Evolutionary conservation across 2,888 invertebrate genomes (phyloP).

Genomic region (Hydraecia micacea): DNA sequence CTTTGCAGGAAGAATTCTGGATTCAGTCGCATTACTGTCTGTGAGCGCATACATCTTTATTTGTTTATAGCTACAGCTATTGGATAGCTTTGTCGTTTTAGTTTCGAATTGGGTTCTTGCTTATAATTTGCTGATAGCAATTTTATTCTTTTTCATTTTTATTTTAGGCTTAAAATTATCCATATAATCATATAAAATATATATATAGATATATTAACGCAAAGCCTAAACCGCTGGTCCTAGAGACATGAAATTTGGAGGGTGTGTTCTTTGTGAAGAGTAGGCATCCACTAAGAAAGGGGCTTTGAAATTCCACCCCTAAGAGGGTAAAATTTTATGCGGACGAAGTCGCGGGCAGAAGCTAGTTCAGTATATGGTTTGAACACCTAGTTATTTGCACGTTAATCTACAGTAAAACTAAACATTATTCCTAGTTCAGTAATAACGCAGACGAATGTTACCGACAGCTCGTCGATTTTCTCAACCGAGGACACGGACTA

Average conservation of each 20-base stretch:
- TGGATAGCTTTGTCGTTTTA: constrained; percentile 10
- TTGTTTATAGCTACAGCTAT: constrained; percentile 37
- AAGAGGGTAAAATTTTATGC: no score
- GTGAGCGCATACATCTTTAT: constrained; percentile 36
- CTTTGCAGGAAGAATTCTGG: constrained; percentile 69
- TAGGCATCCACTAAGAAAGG: no score
- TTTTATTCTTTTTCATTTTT: neutral
- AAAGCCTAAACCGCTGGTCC: no score
- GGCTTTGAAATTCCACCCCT: no score
- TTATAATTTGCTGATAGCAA: neutral
- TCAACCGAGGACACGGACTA: constrained; percentile 17
- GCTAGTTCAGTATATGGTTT: neutral
- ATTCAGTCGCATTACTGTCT: constrained; percentile 68
- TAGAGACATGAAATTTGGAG: no score
- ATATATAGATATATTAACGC: no score
- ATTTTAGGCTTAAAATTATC: neutral
- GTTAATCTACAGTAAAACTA: neutral
- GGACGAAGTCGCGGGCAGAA: no score
- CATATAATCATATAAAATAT: no score
- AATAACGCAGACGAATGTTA: constrained; percentile 26
- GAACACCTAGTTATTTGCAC: neutral
- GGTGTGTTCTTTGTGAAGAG: no score
- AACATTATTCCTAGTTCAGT: constrained; percentile 23
- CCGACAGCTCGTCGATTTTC: constrained; percentile 39
- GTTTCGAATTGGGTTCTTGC: constrained; percentile 8